These are phyloP conservation scores for Brachirus orientalis DNA, from an alignment of 2,113 vertebrate species.

Conservation along the genomic window DNA sequence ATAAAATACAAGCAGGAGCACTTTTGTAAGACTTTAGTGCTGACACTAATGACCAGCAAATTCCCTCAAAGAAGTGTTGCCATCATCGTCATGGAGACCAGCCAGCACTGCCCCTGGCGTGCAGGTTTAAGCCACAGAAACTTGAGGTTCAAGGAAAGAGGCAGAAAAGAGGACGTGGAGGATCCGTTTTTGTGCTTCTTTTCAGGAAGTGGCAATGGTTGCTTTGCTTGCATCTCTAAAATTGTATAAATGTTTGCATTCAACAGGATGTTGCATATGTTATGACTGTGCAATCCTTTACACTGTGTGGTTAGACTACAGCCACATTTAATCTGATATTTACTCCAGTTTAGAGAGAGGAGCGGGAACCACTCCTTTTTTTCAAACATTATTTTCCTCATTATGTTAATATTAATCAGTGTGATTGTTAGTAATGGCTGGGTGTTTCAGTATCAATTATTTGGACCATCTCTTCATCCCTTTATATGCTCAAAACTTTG, in stretches of 20 bases:
- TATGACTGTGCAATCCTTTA: neutral
- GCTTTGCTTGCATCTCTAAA: conserved; percentile 39
- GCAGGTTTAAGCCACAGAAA: conserved; percentile 38
- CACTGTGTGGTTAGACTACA: neutral
- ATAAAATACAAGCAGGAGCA: neutral
- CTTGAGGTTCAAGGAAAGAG: conserved; percentile 23
- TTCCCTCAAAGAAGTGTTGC: conserved; percentile 20
- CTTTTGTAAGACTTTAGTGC: neutral
- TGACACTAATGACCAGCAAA: conserved; percentile 18
- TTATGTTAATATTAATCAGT: neutral
- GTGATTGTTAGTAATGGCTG: neutral
- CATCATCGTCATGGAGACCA: conserved; percentile 34
- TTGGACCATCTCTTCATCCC: conserved; percentile 7
- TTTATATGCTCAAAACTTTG: conserved; percentile 17
- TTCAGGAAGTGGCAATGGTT: conserved; percentile 43
- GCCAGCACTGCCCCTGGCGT: conserved; percentile 12
- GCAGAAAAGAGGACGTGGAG: conserved; percentile 47
- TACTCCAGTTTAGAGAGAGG: neutral
- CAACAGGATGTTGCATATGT: conserved; percentile 8
- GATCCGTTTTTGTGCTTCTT: conserved; percentile 16
- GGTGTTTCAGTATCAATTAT: conserved; percentile 19
- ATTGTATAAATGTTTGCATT: neutral
- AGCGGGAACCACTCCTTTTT: neutral
- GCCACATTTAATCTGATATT: neutral
- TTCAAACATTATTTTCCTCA: neutral